Evolutionary conservation across 2,888 invertebrate species (phyloP).

Genomic region (Dryobotodes eremita): DNA sequence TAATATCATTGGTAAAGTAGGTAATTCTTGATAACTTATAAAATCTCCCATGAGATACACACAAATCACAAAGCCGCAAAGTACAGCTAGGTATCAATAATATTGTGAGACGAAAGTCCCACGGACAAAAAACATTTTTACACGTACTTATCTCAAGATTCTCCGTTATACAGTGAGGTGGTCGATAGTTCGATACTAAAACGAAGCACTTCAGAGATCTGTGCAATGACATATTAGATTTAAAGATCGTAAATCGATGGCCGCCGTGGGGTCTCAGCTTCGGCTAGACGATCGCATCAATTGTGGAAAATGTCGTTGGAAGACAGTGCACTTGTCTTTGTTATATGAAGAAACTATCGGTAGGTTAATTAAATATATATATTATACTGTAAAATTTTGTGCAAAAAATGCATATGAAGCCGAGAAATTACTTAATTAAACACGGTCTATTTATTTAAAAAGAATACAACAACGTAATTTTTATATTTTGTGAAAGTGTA

Average conservation of each 20-base stretch:
- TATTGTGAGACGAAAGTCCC: neutral
- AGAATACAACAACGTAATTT: neutral
- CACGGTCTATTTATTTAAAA: neutral
- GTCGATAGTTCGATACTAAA: constrained; percentile 48
- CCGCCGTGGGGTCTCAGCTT: constrained; percentile 41
- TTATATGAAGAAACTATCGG: neutral
- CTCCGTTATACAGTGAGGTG: constrained; percentile 4
- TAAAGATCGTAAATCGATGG: constrained; percentile 58
- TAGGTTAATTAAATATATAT: neutral
- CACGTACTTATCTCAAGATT: constrained; percentile 7
- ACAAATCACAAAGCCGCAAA: constrained; percentile 1
- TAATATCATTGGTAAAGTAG: neutral
- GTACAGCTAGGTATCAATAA: neutral
- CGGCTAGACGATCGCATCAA: constrained; percentile 55
- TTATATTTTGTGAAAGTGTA: no score
- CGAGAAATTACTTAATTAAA: no score
- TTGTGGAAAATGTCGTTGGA: constrained; percentile 40
- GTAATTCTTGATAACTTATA: neutral
- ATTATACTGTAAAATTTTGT: no score
- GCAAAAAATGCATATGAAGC: neutral
- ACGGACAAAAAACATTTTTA: constrained; percentile 16
- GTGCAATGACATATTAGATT: constrained; percentile 62
- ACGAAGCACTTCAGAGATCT: constrained; percentile 53
- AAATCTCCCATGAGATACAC: neutral
- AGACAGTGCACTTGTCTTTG: constrained; percentile 44